Percentiles rank a stretch among this genome's conserved stretches.
phyloP scores from a whole-genome alignment of 2,888 invertebrate species.

The Salticus scenicus region DNA sequence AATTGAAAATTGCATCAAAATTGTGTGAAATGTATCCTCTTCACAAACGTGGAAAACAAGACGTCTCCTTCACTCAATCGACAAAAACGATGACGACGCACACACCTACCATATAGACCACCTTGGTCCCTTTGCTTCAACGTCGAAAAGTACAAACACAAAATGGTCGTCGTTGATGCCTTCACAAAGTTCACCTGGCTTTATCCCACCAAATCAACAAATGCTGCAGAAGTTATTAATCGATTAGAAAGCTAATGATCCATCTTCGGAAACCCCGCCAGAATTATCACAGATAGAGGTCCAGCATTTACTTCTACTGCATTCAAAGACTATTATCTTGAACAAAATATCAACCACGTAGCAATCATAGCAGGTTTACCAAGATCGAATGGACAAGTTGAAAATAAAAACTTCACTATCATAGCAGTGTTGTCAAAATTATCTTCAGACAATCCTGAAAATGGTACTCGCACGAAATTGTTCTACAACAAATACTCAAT shows the following conservation, averaged over 20 bases:
- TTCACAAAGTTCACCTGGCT: not conserved
- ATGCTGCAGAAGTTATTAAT: not conserved
- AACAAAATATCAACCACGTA: not conserved
- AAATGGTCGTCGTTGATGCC: not conserved
- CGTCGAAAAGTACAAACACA: not conserved
- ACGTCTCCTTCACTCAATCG: not conserved
- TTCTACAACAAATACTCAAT: not conserved
- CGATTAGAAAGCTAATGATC: not conserved
- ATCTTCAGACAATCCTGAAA: not conserved
- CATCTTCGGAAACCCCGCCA: not conserved
- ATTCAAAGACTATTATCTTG: not conserved
- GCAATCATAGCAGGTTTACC: not conserved
- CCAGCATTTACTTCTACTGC: constrained; percentile 9
- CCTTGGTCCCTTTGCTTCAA: not conserved
- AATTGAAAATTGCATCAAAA: not conserved
- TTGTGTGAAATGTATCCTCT: not conserved
- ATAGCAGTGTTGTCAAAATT: too few relatives aligned
- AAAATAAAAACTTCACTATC: too few relatives aligned
- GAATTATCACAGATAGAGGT: not conserved
- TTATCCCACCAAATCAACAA: constrained; percentile 2
- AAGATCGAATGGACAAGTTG: not conserved
- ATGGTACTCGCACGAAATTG: constrained; percentile 1
- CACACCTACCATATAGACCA: not conserved
- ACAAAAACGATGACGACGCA: not conserved
- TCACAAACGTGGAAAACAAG: not conserved